phyloP scores from a whole-genome alignment of 2,797 vertebrate genomes.

The Psittacula echo region DNA sequence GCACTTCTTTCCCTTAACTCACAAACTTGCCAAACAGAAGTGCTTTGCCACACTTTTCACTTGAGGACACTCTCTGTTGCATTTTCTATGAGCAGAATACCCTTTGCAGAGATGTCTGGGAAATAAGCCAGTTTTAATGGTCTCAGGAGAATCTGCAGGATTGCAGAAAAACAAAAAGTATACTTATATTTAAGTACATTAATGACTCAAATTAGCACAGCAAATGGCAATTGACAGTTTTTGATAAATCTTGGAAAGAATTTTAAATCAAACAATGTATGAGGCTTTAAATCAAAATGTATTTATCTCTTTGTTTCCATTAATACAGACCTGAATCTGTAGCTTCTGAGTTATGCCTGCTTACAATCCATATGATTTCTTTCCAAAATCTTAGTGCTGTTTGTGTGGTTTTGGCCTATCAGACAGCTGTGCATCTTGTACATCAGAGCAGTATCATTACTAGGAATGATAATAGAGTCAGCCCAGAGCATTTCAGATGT shows the following conservation, averaged over 20 bases:
- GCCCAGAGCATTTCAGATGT: background rate
- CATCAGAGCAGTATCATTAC: background rate
- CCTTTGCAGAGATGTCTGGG: constrained; percentile 31
- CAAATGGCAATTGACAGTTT: constrained; percentile 56
- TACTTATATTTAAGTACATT: constrained; percentile 2
- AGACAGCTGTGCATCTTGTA: background rate
- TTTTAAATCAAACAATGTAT: constrained; percentile 15
- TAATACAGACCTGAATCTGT: constrained; percentile 19
- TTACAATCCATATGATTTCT: background rate
- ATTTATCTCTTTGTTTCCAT: constrained; percentile 22
- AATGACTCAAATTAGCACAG: constrained; percentile 44
- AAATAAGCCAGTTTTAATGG: constrained; percentile 36
- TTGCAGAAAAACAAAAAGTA: background rate
- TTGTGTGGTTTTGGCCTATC: background rate
- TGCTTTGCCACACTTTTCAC: background rate
- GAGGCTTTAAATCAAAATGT: constrained; percentile 26
- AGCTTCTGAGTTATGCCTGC: background rate
- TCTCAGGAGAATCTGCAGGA: constrained; percentile 38
- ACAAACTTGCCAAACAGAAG: background rate
- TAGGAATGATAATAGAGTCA: background rate
- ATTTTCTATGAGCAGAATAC: background rate
- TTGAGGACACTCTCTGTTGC: background rate
- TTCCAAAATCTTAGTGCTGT: background rate
- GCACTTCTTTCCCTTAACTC: background rate
- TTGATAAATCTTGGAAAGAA: constrained; percentile 39